Conservation (phyloP, 2,113 vertebrate genomes). For the Sialia sialis region DNA sequence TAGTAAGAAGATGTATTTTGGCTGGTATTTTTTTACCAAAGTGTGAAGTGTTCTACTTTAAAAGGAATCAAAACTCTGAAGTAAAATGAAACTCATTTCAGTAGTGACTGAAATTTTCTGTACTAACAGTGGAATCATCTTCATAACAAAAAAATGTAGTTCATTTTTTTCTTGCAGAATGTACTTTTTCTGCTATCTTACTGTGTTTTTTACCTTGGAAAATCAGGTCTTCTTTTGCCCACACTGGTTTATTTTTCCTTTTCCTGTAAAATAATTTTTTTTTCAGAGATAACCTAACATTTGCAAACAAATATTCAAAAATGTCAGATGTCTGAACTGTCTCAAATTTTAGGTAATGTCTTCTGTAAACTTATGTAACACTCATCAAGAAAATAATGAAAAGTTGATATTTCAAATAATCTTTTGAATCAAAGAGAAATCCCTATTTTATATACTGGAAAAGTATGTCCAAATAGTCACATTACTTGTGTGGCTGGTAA, state of each 20-base stretch:
- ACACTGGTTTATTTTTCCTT: not conserved
- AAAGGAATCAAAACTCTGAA: not conserved
- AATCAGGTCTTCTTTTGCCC: not conserved
- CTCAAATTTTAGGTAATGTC: not conserved
- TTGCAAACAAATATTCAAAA: not conserved
- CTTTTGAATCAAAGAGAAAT: not conserved
- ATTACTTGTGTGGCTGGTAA: not conserved
- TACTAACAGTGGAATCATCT: not conserved
- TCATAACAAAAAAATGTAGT: not conserved
- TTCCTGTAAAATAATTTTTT: not conserved
- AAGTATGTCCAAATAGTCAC: not conserved
- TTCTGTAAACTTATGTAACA: not conserved
- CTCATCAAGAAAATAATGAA: not conserved
- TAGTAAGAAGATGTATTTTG: not conserved
- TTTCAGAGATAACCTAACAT: not conserved
- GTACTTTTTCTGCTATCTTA: not conserved
- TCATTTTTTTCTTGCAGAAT: not conserved
- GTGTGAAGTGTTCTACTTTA: not conserved
- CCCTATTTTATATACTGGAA: not conserved
- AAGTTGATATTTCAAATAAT: not conserved
- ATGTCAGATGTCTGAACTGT: not conserved
- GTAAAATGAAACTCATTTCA: not conserved
- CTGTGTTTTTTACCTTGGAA: not conserved
- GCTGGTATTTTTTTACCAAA: not conserved
- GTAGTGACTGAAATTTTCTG: not conserved